Evolutionary conservation across 2,113 vertebrate genomes (phyloP).

Genomic region (Willisornis vidua): DNA sequence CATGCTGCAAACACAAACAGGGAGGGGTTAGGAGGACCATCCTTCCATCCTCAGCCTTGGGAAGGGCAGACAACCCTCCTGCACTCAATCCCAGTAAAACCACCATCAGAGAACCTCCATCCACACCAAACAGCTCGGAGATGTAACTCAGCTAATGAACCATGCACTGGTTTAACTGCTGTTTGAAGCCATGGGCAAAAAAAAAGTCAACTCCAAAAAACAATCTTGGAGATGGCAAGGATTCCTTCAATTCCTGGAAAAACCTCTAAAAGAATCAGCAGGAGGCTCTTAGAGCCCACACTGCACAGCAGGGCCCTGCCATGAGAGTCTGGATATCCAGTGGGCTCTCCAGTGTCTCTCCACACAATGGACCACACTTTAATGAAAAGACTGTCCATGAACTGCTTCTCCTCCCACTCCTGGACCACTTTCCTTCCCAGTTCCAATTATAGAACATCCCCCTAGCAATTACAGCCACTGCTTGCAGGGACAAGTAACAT

Average conservation of each 20-base stretch:
- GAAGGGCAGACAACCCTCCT: background rate
- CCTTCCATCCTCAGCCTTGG: background rate
- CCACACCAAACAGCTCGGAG: background rate
- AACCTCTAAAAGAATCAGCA: background rate
- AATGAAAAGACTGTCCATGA: constrained; percentile 5
- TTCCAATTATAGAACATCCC: constrained; percentile 2
- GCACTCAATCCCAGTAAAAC: background rate
- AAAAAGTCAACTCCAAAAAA: background rate
- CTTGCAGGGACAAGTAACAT: background rate
- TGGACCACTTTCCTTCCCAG: background rate
- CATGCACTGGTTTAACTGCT: background rate
- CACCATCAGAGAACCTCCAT: background rate
- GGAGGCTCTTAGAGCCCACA: background rate
- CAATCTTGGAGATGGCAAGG: background rate
- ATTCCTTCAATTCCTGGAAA: background rate
- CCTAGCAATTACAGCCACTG: background rate
- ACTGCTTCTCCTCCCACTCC: constrained; percentile 9
- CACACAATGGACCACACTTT: background rate
- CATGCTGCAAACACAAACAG: constrained; percentile 77
- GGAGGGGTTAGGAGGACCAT: background rate
- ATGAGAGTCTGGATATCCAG: background rate
- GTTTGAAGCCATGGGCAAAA: background rate
- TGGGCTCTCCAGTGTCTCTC: background rate
- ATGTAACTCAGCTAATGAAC: background rate
- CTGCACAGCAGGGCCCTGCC: background rate